Base-by-base conservation (phyloP, 1,140 invertebrate species). In the Megalonaias nervosa region DNA sequence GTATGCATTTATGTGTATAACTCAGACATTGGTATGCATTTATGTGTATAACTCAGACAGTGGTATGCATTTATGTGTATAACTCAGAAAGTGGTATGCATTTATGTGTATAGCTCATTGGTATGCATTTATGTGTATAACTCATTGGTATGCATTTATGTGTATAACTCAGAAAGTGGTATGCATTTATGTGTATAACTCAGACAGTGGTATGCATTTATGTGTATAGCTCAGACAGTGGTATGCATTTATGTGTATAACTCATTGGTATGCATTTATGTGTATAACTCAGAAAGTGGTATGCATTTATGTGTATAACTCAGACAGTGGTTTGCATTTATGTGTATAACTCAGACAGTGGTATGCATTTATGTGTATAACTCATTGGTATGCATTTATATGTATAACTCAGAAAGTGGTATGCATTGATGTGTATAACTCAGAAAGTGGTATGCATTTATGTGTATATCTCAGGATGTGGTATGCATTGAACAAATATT, bases 271-370 rank as follows among this genome's bases (percentile, higher is more conserved):
- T 62, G 60, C 21, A 62, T 26, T 1, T 26, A 26, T 26, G 26
- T 26, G 26, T 26, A 2, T 26, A 61, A 17, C 26, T 26, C 26
- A 26, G 26, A 26, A 1, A 26, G 26, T 26, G 26, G 26, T 26
- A 26, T 26, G 26, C 26, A n/a, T 38, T 19, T 69, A 1, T 19
- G 17, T 1, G 21, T 61, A 19, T 17, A 17, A 61, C 59, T 26
- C n/a, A n/a, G n/a, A n/a, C 2, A 26, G 26, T 26, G 16, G 2
- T 17, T 1, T 61, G 21, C 21, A 61, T 21, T 61, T 21, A 16
- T 61, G 59, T 61, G 59, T 17, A 61, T 17, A 80, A 83, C 60
- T 82, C 85, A 57, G 85, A 86, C 67, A 56, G 77, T 77, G 88
- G 87, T 85, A 71, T 77, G 60, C 17, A 19, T 64, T 58, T n/a